Evolutionary conservation across 1,140 invertebrate genomes (phyloP).

Genomic region (Heliconius nattereri): DNA sequence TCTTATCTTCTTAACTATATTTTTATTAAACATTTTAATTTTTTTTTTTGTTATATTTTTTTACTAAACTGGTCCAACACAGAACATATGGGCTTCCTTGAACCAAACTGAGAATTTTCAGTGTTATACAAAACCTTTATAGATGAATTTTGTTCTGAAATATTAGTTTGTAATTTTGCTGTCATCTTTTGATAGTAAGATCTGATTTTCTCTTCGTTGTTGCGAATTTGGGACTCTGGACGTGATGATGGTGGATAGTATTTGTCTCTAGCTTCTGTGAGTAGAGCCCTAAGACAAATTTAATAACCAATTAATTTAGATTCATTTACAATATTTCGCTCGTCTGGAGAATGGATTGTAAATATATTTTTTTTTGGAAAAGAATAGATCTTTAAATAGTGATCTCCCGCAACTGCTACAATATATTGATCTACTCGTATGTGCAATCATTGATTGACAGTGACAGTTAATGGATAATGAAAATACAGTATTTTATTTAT

Average conservation of each 20-base stretch:
- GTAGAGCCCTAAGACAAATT: neutral
- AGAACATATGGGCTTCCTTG: slow-evolving; percentile 56
- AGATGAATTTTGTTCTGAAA: slow-evolving; percentile 44
- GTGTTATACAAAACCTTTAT: slow-evolving; percentile 48
- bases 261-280: slow-evolving; percentile 65
- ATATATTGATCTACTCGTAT: no score
- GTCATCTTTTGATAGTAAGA: slow-evolving; percentile 46
- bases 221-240: slow-evolving; percentile 49
- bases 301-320: neutral
- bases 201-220: slow-evolving; percentile 56
- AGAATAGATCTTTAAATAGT: no score
- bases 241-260: slow-evolving; percentile 45
- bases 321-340: no score
- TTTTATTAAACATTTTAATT: no score
- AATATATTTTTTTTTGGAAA: no score
- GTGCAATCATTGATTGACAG: no score
- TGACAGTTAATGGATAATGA: no score
- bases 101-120: slow-evolving; percentile 55
- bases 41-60: slow-evolving; percentile 17
- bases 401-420: no score
- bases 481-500: no score
- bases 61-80: slow-evolving; percentile 54
- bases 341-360: no score
- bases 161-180: slow-evolving; percentile 52
- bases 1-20: no score